phyloP scores from a whole-genome alignment of 2,113 vertebrate species.

The Antechinus flavipes region DNA sequence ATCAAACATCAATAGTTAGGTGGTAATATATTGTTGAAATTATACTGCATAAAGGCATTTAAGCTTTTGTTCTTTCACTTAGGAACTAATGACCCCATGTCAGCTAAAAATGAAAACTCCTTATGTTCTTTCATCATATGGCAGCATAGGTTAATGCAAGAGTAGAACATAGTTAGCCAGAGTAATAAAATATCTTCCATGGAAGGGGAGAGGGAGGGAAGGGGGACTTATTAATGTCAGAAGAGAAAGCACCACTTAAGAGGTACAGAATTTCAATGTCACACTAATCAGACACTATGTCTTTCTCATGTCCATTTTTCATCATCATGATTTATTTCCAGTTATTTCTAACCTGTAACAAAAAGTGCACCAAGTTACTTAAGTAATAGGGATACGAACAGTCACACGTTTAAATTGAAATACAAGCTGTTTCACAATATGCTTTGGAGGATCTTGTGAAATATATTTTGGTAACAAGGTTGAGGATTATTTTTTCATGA shows the following conservation, averaged over 20 bases:
- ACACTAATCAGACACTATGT: constrained; percentile 13
- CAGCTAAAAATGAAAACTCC: constrained; percentile 86
- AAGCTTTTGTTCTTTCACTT: constrained; percentile 82
- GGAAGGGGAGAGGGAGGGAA: constrained; percentile 59
- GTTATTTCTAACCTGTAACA: constrained; percentile 73
- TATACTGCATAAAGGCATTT: constrained; percentile 83
- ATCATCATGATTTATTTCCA: constrained; percentile 71
- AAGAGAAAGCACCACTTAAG: constrained; percentile 54
- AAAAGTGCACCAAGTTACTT: constrained; percentile 55
- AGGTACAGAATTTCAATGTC: background rate
- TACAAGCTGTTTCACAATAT: constrained; percentile 74
- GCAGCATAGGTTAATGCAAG: constrained; percentile 83
- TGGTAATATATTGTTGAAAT: constrained; percentile 86
- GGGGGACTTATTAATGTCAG: constrained; percentile 48
- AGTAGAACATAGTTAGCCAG: constrained; percentile 77
- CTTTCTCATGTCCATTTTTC: constrained; percentile 54
- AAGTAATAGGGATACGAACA: constrained; percentile 61
- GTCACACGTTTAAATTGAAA: constrained; percentile 72
- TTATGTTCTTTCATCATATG: constrained; percentile 81
- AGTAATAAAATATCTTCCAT: constrained; percentile 79
- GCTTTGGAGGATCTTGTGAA: constrained; percentile 71
- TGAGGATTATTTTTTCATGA: constrained; percentile 67
- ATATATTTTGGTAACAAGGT: constrained; percentile 69
- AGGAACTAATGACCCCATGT: constrained; percentile 85
- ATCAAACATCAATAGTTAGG: constrained; percentile 85